phyloP scores from a whole-genome alignment of 2,797 vertebrate genomes.

The Enteromius thamalakanensis region DNA sequence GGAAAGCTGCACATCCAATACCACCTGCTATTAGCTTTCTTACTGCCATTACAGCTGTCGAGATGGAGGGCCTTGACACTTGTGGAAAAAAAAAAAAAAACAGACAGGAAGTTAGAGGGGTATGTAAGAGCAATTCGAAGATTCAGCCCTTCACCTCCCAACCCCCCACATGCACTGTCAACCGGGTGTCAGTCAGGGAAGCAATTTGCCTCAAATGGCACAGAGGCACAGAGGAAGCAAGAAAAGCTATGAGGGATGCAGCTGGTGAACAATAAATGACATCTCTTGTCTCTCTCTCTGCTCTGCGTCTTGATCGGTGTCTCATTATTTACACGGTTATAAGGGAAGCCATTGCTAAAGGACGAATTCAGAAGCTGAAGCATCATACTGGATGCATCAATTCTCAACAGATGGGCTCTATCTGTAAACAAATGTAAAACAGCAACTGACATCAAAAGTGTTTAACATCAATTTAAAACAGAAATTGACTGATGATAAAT shows the following conservation, averaged over 20 bases:
- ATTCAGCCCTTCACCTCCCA: constrained; percentile 70
- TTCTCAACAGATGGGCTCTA: constrained; percentile 5
- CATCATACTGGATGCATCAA: background rate
- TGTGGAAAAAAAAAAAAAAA: constrained; percentile 59
- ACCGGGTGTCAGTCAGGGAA: constrained; percentile 69
- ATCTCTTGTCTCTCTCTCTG: constrained; percentile 48
- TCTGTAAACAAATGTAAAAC: constrained; percentile 1
- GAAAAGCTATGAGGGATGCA: constrained; percentile 55
- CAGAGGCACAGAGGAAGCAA: constrained; percentile 46
- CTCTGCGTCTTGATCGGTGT: constrained; percentile 17
- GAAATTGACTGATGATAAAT: background rate
- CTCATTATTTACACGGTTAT: constrained; percentile 38
- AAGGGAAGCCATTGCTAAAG: constrained; percentile 1
- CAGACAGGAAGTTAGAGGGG: constrained; percentile 61
- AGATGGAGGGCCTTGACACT: constrained; percentile 76
- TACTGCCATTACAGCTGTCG: constrained; percentile 76
- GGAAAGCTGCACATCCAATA: constrained; percentile 74
- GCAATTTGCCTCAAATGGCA: constrained; percentile 73
- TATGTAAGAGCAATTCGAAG: constrained; percentile 75
- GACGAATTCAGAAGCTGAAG: constrained; percentile 7
- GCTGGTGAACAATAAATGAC: constrained; percentile 64
- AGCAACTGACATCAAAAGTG: background rate
- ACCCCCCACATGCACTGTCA: constrained; percentile 59
- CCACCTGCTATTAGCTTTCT: constrained; percentile 85
- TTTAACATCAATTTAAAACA: background rate